Base-by-base conservation (phyloP, 2,113 vertebrate genomes). In the Paralichthys olivaceus region DNA sequence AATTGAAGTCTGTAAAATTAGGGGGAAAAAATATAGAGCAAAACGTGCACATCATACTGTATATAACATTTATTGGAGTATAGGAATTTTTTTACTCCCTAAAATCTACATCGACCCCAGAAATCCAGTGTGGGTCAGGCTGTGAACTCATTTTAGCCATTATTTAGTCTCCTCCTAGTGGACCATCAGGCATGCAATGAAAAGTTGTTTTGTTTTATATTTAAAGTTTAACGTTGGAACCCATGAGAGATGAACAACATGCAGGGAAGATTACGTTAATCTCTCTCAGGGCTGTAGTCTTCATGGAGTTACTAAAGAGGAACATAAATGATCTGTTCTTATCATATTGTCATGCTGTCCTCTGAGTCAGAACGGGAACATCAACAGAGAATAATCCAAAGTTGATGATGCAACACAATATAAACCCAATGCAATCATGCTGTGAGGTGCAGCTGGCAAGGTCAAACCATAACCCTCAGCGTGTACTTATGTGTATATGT, bases 391-490 rank as follows among this genome's bases (percentile, higher is more conserved):
- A 59, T 76, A 81, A 79, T 80, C 73, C 32, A 65, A 79, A 70
- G 43, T 59, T 75, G 65, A 75, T 86, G 71, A 81, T 54, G 76
- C 53, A 83, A 67, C 58, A 59, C 53, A 70, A 70, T 25, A 56
- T 32, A 70, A 79, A 77, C 12, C 20, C 63, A 69, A 81, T 55
- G 62, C n/a, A 79, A 55, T 47, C 73, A 69, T 56, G 73, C 45
- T 77, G 45, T 60, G 58, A 76, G 54, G 37, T 71, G 62, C 78
- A 84, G 73, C 57, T 74, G 81, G 69, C 53, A 63, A 68, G 75
- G 74, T 83, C 63, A 76, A 26, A 73, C 7, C 19, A 0, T 12
- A 40, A 73, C 49, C 60, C 45, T 13, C 5, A 34, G 26, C 40
- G 69, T 75, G 20, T 34, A 26, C n/a, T 34, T 37, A 29, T 40